phyloP scores from a whole-genome alignment of 92 coral and sea anemone genomes.

The Heliopora coerulea region DNA sequence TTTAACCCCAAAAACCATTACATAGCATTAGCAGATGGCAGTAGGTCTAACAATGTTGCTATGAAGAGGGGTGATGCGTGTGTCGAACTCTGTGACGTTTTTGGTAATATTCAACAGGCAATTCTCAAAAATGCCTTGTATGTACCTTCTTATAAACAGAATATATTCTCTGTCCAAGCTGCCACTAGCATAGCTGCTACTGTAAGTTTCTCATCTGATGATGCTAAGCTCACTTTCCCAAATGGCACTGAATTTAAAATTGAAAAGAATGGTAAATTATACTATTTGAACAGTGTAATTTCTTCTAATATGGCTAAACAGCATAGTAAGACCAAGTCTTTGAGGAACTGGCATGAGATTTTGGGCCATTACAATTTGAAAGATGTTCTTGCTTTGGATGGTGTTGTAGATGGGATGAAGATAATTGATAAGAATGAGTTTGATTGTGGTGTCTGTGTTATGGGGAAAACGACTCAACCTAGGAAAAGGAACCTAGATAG shows the following conservation, averaged over 20 bases:
- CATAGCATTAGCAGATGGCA: constrained; percentile 50
- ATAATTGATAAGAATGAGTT: not conserved
- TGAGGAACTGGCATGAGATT: constrained; percentile 29
- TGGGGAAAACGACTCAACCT: constrained; percentile 35
- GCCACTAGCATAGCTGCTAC: constrained; percentile 37
- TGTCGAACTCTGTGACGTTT: constrained; percentile 33
- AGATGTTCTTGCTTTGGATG: constrained; percentile 19
- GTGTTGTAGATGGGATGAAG: constrained; percentile 39
- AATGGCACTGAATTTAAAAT: constrained; percentile 39
- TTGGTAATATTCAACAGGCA: constrained; percentile 37
- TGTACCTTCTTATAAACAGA: constrained; percentile 52
- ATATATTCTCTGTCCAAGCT: constrained; percentile 51
- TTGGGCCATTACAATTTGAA: constrained; percentile 26
- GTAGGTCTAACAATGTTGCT: constrained; percentile 45
- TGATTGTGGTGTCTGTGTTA: constrained; percentile 25
- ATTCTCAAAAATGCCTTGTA: constrained; percentile 42
- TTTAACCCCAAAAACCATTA: constrained; percentile 41
- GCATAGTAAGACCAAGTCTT: constrained; percentile 17
- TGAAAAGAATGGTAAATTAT: constrained; percentile 30
- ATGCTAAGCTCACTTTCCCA: not conserved
- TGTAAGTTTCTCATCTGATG: constrained; percentile 7
- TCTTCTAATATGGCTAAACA: constrained; percentile 11
- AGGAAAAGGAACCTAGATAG: constrained; percentile 24
- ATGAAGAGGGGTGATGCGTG: constrained; percentile 39
- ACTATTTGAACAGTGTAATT: constrained; percentile 35